Evolutionary conservation across 2,797 vertebrate genomes (phyloP), one percentile per base, ranked within the genome.

Genomic region (Cyclopterus lumpus): DNA sequence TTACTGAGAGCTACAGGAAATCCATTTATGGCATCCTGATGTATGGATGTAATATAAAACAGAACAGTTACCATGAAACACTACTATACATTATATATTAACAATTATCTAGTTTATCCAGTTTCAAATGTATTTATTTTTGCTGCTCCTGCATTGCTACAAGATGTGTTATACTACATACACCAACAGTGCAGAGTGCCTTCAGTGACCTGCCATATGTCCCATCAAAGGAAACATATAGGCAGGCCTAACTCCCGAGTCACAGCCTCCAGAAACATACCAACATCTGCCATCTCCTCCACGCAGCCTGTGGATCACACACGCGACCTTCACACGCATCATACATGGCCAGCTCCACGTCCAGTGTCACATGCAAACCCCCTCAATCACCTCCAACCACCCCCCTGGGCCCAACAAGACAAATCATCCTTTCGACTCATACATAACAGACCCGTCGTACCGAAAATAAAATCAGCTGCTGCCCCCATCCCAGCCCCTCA

Each of bases 151-250:
- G 76, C 61, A 57, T 59, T 73, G 59, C 59, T 72, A 48, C 83
- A 76, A 62, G 54, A 77, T 80, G 73, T 79, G 73, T 70, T 73
- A 14, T 18, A 16, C 7, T 8, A 38, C 28, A 67, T 57, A 32
- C 48, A 44, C 73, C 80, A 67, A 60, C 34, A 58, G 32, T 44
- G 57, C 49, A 73, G 48, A 75, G 69, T 53, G 87, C 80, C 83
- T 42, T 71, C 76, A 86, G 70, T 89, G 85, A 88, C 79, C 80
- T 68, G 85, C 88, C 91, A 89, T 89, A 91, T 93, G 92, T 89
- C 84, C 80, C 71, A 88, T 86, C 36, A 81, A 80, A 79, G 74
- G 81, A 84, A 84, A 82, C 76, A 86, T 53, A 79, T 53, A 79
- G 74, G 81, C 67, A 84, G 65, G 46, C 76, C 42, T 67, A 69